phyloP scores from a whole-genome alignment of 2,888 invertebrate genomes.

The Thera obeliscata region DNA sequence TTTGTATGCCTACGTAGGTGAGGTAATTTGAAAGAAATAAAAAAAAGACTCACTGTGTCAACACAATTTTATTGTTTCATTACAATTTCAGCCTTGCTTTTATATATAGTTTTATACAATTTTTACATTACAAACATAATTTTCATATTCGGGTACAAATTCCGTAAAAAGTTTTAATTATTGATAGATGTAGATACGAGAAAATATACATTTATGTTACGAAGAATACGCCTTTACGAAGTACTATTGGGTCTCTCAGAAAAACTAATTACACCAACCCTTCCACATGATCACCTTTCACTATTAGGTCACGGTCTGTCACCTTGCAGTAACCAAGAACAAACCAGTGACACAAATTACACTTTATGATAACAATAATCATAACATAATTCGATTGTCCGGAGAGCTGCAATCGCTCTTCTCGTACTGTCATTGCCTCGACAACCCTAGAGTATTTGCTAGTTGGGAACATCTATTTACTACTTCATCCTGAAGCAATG shows the following conservation, averaged over 20 bases:
- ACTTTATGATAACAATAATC: conserved; percentile 72
- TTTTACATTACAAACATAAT: conserved; percentile 75
- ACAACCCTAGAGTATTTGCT: conserved; percentile 88
- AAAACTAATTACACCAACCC: conserved; percentile 53
- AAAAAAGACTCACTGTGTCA: conserved; percentile 57
- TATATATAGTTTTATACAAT: conserved; percentile 80
- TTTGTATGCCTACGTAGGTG: too few species aligned
- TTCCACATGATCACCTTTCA: conserved; percentile 10
- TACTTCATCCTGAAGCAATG: conserved; percentile 92
- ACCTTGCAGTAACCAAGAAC: background rate
- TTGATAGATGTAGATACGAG: conserved; percentile 62
- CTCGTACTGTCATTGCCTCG: conserved; percentile 85
- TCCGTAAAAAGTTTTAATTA: conserved; percentile 73
- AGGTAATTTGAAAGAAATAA: conserved; percentile 13
- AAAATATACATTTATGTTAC: conserved; percentile 62
- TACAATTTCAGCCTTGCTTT: conserved; percentile 84
- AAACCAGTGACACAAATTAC: conserved; percentile 34
- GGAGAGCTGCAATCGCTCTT: conserved; percentile 80
- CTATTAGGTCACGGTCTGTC: background rate
- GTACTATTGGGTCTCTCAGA: conserved; percentile 54
- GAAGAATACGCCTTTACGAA: conserved; percentile 45
- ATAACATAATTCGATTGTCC: conserved; percentile 79
- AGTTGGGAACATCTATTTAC: conserved; percentile 89
- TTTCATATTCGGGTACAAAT: conserved; percentile 73
- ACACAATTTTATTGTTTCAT: conserved; percentile 84